These are phyloP conservation scores for Falco berigora DNA, from an alignment of 2,797 vertebrate species.

Conservation along the genomic window DNA sequence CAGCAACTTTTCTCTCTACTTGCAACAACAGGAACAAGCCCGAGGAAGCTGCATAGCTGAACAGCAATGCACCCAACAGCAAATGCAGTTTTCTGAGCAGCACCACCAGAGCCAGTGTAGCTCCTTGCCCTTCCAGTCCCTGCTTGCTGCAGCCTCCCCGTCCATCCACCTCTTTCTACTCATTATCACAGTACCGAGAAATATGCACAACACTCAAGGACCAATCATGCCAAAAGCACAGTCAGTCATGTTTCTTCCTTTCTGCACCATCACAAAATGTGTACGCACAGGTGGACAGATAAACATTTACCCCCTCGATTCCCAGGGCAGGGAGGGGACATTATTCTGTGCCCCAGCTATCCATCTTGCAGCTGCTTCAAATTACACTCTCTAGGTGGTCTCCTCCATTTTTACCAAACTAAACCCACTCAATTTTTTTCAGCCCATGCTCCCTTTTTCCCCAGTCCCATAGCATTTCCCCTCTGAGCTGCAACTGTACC, in stretches of 20 bases:
- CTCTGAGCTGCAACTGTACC: not conserved
- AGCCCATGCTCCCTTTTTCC: not conserved
- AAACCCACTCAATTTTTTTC: not conserved
- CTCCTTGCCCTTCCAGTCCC: not conserved
- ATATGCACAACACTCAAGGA: rapidly evolving
- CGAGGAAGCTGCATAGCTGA: not conserved
- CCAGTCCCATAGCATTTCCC: not conserved
- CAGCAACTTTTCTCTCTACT: not conserved
- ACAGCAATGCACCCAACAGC: rapidly evolving
- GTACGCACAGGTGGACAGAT: rapidly evolving
- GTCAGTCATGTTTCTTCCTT: rapidly evolving
- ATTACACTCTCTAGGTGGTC: not conserved
- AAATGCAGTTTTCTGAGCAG: not conserved
- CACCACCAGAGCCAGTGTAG: not conserved
- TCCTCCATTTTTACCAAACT: not conserved
- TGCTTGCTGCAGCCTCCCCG: not conserved
- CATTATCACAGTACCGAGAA: rapidly evolving
- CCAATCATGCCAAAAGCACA: rapidly evolving
- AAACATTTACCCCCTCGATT: not conserved
- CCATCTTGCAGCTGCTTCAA: not conserved
- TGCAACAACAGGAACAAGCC: not conserved
- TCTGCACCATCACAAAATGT: not conserved
- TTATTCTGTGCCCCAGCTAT: not conserved
- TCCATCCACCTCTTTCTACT: rapidly evolving
- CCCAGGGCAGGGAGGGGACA: rapidly evolving